Base-by-base conservation (phyloP, 2,888 invertebrate genomes). In the Morinoia aosen region DNA sequence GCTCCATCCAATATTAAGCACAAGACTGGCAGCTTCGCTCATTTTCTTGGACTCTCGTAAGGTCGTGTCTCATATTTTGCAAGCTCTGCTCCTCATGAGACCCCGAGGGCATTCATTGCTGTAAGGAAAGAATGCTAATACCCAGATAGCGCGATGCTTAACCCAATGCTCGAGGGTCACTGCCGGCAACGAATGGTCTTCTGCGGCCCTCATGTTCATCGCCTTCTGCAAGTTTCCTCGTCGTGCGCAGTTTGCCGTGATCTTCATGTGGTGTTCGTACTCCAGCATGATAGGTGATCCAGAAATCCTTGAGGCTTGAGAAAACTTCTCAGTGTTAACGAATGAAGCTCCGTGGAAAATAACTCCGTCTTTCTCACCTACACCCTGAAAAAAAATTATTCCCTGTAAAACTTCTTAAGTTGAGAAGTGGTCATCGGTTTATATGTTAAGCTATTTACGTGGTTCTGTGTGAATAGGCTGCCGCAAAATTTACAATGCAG, bases 111-210 rank as follows among this genome's bases (percentile, higher is more conserved):
- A 93, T 93, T 93, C 93, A 93, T 93, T 93, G 93, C 93, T 57
- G 93, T 93, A 93, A 93, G 57, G 93, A 93, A 93, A 93, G 93
- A 93, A 93, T 93, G 93, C 93, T 93, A 93, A 93, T 93, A 48
- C 93, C n/a, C 39, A 19, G 93, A 33, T 56, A 33, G 93, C 56
- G 48, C 57, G 48, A 57, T 56, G 57, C 93, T 93, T 25, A 48
- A 39, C 57, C 39, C 57, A 57, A 93, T 93, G 93, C 57, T 48
- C 93, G 33, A 39, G 48, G 90, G 90, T 39, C 40, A 40, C 12
- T 90, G 90, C 90, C 40, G 90, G 25, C 76, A 76, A 33, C 76
- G 76, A 76, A 76, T 76, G 8, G 76, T 76, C 25, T 76, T 19
- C 2, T 76, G 76, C 76, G 25, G 76, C 76, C 76, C 76, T 25